A percentile compares a stretch with the other conserved stretches of the same genome.
Evolutionary conservation across 2,797 vertebrate genomes (phyloP).

Genomic region (Pipistrellus nathusii): DNA sequence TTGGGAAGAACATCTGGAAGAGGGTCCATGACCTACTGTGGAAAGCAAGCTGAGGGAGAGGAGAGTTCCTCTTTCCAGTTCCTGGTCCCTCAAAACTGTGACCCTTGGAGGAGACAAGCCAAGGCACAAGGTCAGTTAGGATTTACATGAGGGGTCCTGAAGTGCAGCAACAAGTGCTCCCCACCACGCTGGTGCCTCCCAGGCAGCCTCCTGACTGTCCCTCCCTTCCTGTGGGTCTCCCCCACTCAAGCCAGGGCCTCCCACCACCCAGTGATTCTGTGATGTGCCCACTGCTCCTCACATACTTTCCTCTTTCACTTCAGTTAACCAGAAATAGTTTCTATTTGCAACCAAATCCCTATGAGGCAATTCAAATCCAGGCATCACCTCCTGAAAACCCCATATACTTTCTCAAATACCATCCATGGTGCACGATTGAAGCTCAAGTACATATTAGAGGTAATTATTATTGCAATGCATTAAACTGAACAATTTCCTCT

Average conservation of each 20-base stretch:
- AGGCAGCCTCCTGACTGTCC: background rate
- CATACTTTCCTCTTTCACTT: background rate
- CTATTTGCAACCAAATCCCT: constrained; percentile 17
- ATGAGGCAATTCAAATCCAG: constrained; percentile 17
- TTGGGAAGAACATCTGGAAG: background rate
- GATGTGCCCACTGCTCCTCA: background rate
- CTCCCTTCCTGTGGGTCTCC: background rate
- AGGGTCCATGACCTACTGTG: background rate
- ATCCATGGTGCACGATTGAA: background rate
- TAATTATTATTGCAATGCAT: background rate
- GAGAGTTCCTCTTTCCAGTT: background rate
- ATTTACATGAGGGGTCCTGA: background rate
- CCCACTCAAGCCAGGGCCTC: background rate
- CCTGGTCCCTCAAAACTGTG: background rate
- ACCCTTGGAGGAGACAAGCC: background rate
- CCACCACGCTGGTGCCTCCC: background rate
- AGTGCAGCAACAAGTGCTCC: background rate
- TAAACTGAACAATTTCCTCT: background rate
- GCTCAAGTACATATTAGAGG: background rate
- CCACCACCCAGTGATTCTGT: background rate
- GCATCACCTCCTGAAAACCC: constrained; percentile 1
- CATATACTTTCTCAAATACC: background rate
- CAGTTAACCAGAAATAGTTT: background rate
- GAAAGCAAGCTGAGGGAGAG: background rate
- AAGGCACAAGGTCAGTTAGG: background rate